phyloP scores from a whole-genome alignment of 2,113 vertebrate species.

The Catharus bicknelli region DNA sequence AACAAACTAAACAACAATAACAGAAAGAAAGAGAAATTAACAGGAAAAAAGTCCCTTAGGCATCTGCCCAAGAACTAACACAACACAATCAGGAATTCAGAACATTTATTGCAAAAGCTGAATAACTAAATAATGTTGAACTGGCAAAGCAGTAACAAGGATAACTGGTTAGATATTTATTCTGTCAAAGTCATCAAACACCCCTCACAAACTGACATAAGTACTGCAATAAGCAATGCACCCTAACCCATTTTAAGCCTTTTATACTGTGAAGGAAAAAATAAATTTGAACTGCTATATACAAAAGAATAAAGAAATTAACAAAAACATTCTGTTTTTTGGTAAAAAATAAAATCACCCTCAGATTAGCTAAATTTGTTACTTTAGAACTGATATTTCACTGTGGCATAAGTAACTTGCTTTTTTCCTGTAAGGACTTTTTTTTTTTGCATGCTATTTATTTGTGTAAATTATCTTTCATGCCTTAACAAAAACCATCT shows the following conservation, averaged over 20 bases:
- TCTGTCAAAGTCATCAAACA: conserved; percentile 92
- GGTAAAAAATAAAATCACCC: conserved; percentile 84
- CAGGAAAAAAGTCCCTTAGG: conserved; percentile 23
- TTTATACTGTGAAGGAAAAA: conserved; percentile 81
- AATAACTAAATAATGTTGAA: conserved; percentile 90
- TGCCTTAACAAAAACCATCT: conserved; percentile 87
- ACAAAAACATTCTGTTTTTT: conserved; percentile 46
- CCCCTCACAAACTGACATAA: conserved; percentile 94
- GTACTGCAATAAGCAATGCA: conserved; percentile 96
- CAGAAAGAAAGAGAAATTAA: background rate
- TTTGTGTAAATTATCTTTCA: conserved; percentile 90
- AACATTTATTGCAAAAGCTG: conserved; percentile 99
- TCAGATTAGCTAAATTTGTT: conserved; percentile 73
- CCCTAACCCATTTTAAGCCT: conserved; percentile 84
- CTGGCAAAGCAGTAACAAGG: conserved; percentile 94
- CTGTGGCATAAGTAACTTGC: conserved; percentile 81
- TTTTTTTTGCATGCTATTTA: conserved; percentile 89
- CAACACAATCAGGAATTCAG: conserved; percentile 86
- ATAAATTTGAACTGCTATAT: conserved; percentile 88
- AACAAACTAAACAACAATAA: background rate
- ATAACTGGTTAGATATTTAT: conserved; percentile 98
- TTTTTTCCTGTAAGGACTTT: conserved; percentile 82
- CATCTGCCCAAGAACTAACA: conserved; percentile 74
- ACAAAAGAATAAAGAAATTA: conserved; percentile 80
- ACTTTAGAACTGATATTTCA: conserved; percentile 75